Evolutionary conservation across 2,113 vertebrate species (phyloP).

Genomic region (Dermatemys mawii): DNA sequence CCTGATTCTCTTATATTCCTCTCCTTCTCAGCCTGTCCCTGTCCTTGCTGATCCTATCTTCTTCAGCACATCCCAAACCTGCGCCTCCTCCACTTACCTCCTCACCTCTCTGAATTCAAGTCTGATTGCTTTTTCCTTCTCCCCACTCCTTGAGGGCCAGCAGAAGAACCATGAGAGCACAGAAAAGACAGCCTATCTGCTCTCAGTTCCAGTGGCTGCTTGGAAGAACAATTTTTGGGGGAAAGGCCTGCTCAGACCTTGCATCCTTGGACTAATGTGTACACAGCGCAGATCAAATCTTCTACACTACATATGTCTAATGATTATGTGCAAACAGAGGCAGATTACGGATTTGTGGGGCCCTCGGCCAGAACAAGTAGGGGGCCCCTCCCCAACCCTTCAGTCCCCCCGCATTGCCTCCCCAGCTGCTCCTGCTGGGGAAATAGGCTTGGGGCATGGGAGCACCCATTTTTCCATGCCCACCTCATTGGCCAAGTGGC

Average conservation of each 20-base stretch:
- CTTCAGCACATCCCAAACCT: background rate
- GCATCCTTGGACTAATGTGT: background rate
- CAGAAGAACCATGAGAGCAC: background rate
- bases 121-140: slow-evolving; percentile 8
- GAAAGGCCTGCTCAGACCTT: background rate
- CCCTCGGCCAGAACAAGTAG: too few species aligned
- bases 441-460: too few species aligned
- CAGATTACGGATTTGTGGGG: too few species aligned
- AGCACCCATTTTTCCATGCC: too few species aligned
- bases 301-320: background rate
- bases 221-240: slow-evolving; percentile 1
- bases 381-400: too few species aligned
- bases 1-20: background rate
- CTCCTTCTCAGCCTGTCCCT: background rate
- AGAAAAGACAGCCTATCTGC: background rate
- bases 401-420: too few species aligned
- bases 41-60: background rate
- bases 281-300: slow-evolving; percentile 19
- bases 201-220: background rate
- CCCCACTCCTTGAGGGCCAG: background rate
- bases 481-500: too few species aligned
- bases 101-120: background rate
- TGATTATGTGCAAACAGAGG: background rate
- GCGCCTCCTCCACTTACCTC: background rate
- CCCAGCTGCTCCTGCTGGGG: too few species aligned